These are phyloP conservation scores for Drosophila parabipectinata DNA, from an alignment of 1,140 invertebrate species.

Conservation along the genomic window DNA sequence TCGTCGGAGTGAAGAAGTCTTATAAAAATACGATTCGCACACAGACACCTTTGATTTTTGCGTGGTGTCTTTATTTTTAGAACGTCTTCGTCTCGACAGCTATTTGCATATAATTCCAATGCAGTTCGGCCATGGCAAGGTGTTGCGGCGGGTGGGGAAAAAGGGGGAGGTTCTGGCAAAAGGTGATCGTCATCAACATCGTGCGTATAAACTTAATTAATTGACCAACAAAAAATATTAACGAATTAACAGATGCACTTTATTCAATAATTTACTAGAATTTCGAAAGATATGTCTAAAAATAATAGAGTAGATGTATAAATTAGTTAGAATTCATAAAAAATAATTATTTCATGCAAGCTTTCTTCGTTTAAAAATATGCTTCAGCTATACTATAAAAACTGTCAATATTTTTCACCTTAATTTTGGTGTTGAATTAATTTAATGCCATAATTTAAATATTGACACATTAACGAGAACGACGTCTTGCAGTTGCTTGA, in stretches of 20 bases:
- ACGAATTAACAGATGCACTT: too few relatives aligned
- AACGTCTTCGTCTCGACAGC: slow-evolving; percentile 26
- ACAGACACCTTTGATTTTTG: slow-evolving; percentile 58
- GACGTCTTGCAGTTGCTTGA: slow-evolving; percentile 50
- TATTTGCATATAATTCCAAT: slow-evolving; percentile 79
- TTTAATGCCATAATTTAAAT: slow-evolving; percentile 56
- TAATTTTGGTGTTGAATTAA: slow-evolving; percentile 39
- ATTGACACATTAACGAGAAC: slow-evolving; percentile 67
- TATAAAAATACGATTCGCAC: slow-evolving; percentile 64
- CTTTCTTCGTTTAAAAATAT: slow-evolving; percentile 53
- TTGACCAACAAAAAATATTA: not conserved
- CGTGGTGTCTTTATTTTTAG: slow-evolving; percentile 70
- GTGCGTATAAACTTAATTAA: slow-evolving; percentile 21
- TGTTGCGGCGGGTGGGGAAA: slow-evolving; percentile 8
- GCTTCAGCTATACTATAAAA: slow-evolving; percentile 35
- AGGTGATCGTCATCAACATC: slow-evolving; percentile 35
- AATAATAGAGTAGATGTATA: too few relatives aligned
- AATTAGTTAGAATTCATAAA: too few relatives aligned
- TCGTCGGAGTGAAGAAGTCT: slow-evolving; percentile 45
- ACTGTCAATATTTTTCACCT: slow-evolving; percentile 25
- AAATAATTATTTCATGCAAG: slow-evolving; percentile 6
- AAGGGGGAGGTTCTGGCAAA: slow-evolving; percentile 12
- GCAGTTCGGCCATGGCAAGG: slow-evolving; percentile 46
- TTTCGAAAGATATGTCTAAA: too few relatives aligned
- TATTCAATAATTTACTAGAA: too few relatives aligned